These are phyloP conservation scores for Coregonus suidteri DNA, from an alignment of 2,797 vertebrate species.

Conservation along the genomic window DNA sequence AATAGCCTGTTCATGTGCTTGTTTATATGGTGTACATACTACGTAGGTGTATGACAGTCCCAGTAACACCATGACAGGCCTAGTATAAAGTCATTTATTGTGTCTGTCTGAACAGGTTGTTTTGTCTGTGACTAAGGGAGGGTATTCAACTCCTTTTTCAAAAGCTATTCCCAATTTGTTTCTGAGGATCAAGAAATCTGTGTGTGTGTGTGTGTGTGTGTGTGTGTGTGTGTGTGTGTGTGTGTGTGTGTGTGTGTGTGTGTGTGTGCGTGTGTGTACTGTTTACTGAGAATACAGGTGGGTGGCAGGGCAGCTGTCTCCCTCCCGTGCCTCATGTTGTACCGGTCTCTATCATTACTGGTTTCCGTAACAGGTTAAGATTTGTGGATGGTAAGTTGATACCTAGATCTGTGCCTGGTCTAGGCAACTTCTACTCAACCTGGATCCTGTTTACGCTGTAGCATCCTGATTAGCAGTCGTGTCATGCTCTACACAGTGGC, in stretches of 20 bases:
- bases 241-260: constrained; percentile 24
- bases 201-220: constrained; percentile 38
- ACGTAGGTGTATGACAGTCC: not conserved
- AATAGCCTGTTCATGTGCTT: not conserved
- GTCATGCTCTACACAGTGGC: constrained; percentile 8
- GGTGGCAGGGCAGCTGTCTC: constrained; percentile 8
- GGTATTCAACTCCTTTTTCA: constrained; percentile 64
- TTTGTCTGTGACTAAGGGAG: constrained; percentile 36
- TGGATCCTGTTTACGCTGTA: constrained; percentile 1
- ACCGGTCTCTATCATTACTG: constrained; percentile 1
- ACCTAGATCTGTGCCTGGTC: constrained; percentile 27
- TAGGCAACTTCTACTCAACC: constrained; percentile 24
- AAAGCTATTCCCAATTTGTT: constrained; percentile 74
- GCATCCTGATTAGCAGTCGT: constrained; percentile 16
- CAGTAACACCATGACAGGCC: constrained; percentile 1
- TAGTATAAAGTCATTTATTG: not conserved
- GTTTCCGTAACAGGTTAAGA: constrained; percentile 30
- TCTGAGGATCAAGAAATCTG: constrained; percentile 63
- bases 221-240: constrained; percentile 19
- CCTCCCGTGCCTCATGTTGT: not conserved
- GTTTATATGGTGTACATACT: not conserved
- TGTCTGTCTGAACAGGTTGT: constrained; percentile 9
- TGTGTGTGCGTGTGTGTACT: constrained; percentile 38
- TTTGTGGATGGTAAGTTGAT: constrained; percentile 39
- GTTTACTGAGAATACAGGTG: constrained; percentile 24